phyloP scores from a whole-genome alignment of 2,113 vertebrate genomes.

The Dromiciops gliroides region DNA sequence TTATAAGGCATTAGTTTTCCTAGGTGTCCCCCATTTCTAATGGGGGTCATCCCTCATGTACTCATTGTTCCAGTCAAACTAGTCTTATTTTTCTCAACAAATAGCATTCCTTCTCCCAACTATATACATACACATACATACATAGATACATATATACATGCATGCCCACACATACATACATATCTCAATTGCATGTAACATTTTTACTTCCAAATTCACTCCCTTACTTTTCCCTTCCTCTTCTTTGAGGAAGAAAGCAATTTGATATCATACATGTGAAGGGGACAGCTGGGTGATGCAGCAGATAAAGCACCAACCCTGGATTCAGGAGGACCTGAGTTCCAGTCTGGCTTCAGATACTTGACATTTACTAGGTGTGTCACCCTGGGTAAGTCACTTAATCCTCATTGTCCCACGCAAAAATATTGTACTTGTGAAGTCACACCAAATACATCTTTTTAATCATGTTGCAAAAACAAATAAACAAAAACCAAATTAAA shows the following conservation, averaged over 20 bases:
- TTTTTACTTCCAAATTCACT: not conserved
- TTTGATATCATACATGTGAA: too few relatives aligned
- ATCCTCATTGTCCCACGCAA: too few relatives aligned
- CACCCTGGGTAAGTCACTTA: too few relatives aligned
- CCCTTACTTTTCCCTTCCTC: not conserved
- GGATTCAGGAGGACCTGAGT: too few relatives aligned
- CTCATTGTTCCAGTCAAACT: not conserved
- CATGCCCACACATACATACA: not conserved
- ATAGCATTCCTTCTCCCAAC: not conserved
- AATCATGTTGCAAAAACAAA: not conserved
- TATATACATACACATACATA: not conserved
- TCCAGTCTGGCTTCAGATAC: too few relatives aligned
- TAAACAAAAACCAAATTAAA: not conserved
- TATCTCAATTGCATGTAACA: not conserved
- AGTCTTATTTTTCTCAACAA: not conserved
- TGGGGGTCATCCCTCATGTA: not conserved
- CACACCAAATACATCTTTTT: not conserved
- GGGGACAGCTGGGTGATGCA: too few relatives aligned
- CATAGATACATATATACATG: not conserved
- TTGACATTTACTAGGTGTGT: too few relatives aligned
- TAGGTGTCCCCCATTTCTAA: not conserved
- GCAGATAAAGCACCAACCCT: too few relatives aligned
- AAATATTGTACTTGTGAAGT: not conserved
- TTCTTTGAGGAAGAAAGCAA: not conserved
- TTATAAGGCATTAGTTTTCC: not conserved